These are phyloP conservation scores for Ashinkailepas kermadecensis DNA, from an alignment of 2,888 invertebrate genomes.

Conservation along the genomic window DNA sequence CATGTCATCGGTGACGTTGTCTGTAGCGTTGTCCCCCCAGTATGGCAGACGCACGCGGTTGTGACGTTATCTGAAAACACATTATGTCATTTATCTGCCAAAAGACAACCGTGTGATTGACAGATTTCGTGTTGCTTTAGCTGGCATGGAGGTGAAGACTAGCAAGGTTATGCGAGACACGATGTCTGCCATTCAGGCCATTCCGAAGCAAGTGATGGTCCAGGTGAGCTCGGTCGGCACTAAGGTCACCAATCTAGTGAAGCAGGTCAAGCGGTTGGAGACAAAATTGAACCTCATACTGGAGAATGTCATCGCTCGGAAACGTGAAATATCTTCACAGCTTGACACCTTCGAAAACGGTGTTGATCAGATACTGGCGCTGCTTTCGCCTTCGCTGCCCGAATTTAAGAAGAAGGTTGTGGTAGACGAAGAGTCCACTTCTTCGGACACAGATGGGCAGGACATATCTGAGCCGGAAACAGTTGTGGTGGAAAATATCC, in stretches of 20 bases:
- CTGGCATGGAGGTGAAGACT: neutral
- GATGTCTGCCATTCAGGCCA: neutral
- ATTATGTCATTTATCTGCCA: too few relatives aligned
- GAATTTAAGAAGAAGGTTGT: neutral
- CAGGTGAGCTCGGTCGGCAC: neutral
- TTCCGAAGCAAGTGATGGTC: neutral
- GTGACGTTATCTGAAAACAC: too few relatives aligned
- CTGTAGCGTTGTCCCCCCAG: too few relatives aligned
- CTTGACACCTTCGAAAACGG: neutral
- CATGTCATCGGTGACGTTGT: too few relatives aligned
- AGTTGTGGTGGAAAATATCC: too few relatives aligned
- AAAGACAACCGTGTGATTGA: too few relatives aligned
- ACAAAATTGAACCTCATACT: neutral
- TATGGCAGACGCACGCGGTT: too few relatives aligned
- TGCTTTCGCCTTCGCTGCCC: neutral
- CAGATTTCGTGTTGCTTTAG: neutral
- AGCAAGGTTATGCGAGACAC: neutral
- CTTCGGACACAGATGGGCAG: too few relatives aligned
- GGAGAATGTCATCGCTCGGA: neutral
- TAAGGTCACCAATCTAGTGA: neutral
- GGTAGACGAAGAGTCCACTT: too few relatives aligned
- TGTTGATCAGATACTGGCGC: neutral
- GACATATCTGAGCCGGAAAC: too few relatives aligned
- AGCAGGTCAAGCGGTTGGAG: neutral
- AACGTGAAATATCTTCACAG: neutral